Percentiles rank a stretch among this genome's conserved stretches.
Evolutionary conservation across 2,888 invertebrate genomes (phyloP).

Genomic region (Poecilus cupreus): DNA sequence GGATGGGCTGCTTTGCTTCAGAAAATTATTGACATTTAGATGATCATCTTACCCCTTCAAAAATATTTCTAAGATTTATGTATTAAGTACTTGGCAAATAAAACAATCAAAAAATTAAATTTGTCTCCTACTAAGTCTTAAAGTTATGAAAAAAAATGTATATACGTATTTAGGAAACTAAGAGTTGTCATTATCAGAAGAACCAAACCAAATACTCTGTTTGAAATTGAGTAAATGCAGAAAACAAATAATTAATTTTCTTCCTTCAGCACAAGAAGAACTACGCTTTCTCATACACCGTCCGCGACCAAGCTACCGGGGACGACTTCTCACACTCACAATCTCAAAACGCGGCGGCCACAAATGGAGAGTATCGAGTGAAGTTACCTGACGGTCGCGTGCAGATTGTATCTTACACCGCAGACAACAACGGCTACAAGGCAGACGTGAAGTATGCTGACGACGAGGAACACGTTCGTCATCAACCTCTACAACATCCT

Average conservation of each 20-base stretch:
- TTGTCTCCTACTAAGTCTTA: no score
- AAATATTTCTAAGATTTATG: no score
- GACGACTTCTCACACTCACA: conserved; percentile 82
- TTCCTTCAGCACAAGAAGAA: conserved; percentile 70
- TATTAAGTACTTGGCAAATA: no score
- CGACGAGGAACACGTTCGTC: conserved; percentile 44
- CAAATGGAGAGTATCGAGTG: conserved; percentile 81
- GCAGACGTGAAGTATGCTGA: conserved; percentile 79
- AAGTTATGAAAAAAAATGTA: no score
- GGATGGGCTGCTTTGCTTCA: no score
- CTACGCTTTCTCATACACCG: conserved; percentile 81
- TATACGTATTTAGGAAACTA: no score
- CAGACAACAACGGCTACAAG: conserved; percentile 80
- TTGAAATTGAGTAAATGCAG: no score
- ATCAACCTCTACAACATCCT: neutral
- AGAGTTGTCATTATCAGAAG: no score
- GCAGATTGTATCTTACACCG: conserved; percentile 76
- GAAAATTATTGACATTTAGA: no score
- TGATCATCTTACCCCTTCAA: no score
- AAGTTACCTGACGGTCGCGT: conserved; percentile 80
- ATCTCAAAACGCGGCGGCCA: conserved; percentile 77
- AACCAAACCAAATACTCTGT: no score
- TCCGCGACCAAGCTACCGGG: conserved; percentile 78
- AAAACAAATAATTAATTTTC: neutral
- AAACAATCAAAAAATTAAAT: no score